Evolutionary conservation across 2,797 vertebrate species (phyloP).

Genomic region (Parauchenoglanis punctatus): DNA sequence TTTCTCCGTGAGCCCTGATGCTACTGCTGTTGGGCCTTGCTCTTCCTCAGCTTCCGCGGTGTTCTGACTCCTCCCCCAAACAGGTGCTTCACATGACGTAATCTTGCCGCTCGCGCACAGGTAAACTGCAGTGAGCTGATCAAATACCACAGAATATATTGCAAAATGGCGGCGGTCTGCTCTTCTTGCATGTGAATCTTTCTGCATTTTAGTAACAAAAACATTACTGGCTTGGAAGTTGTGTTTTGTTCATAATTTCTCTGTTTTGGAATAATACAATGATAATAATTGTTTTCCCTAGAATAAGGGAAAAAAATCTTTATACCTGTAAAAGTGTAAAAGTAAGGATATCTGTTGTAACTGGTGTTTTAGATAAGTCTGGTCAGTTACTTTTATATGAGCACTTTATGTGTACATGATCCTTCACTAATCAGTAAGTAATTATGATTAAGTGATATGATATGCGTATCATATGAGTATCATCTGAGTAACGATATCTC

Average conservation of each 20-base stretch:
- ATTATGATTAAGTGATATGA: too few species aligned
- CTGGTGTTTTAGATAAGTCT: neutral
- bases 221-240: too few species aligned
- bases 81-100: conserved; percentile 62
- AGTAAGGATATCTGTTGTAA: neutral
- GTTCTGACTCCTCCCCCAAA: conserved; percentile 70
- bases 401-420: neutral
- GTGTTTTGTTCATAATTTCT: neutral
- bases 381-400: neutral
- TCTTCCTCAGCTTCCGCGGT: neutral
- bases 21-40: neutral
- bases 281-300: too few species aligned
- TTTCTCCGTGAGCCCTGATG: neutral
- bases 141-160: neutral
- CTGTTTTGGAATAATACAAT: too few species aligned
- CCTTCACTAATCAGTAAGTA: neutral
- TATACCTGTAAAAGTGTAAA: too few species aligned
- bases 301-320: too few species aligned
- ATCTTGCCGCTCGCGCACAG: conserved; percentile 4
- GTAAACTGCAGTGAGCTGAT: neutral
- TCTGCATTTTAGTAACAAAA: neutral
- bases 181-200: neutral
- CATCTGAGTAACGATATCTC: too few species aligned
- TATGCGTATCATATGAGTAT: too few species aligned
- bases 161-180: neutral